Base-by-base conservation (phyloP, 2,797 vertebrate genomes). In the Ciconia nigra region DNA sequence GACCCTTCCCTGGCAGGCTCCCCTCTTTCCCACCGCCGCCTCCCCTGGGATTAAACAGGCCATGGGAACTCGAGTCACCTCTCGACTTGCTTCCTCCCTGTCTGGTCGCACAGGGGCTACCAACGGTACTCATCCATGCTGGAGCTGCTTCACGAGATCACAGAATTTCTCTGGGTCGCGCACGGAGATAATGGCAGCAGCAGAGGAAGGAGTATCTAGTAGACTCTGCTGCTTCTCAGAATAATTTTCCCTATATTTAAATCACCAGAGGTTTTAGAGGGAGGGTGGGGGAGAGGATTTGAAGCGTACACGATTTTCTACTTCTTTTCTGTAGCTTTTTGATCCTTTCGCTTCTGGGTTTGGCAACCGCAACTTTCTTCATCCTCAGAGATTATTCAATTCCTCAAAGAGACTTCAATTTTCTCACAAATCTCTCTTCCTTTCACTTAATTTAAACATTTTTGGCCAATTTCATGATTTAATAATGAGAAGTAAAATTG, bases 371-470 rank as follows among this genome's bases (percentile, higher is more conserved):
- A 87, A 80, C 72, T 97, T 96, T 63, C 86, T 95, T 96, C 92
- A 91, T 97, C 97, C 92, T 93, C 35, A 39, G 93, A 92, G 96
- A 97, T 97, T 96, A 98, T 93, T 95, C 92, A 90, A 8, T 96
- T 97, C 97, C 97, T 96, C 86, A 96, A 84, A 96, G 93, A 96
- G 89, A 82, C 94, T 98, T 95, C 95, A 97, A 92, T 98, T 97
- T 97, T 87, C 94, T 96, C 88, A 81, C 89, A 98, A 96, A 98
- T 98, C 96, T 98, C 94, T 93, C 83, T 91, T 96, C 90, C 95
- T 97, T 98, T 98, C 93, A 95, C 89, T 96, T 97, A 96, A 98
- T 97, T 97, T 98, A 97, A 98, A 98, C 97, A 96, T 98, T 98
- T 95, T 97, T 95, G 83, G 93, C 97, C 96, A 91, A 96, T 96